Evolutionary conservation across 2,113 vertebrate species (phyloP), one percentile per base, ranked within the genome.

Genomic region (Strigops habroptila): DNA sequence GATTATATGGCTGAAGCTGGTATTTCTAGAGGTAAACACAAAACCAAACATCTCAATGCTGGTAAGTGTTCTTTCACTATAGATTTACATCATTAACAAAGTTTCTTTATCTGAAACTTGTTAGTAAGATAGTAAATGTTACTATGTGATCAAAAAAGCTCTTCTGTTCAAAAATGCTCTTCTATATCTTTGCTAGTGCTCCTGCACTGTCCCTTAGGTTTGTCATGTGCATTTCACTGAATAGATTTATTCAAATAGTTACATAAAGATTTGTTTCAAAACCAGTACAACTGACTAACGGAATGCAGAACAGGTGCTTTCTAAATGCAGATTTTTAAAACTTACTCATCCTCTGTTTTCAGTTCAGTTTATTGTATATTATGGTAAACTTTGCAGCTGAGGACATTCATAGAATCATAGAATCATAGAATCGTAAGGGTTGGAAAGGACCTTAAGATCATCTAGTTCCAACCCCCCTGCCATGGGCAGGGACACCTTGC

Each of bases 31-130:
- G 25, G 43, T 95, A 62, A 69, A 37, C 71, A 88, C 46, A 91
- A 91, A 84, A 81, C n/a, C 64, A 81, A 95, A 19, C 37, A 74
- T 82, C 76, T 84, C 52, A 46, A 1, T 68, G 27, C 70, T 88
- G 80, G 33, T 79, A 89, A 95, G 65, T 82, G 35, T 67, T 90
- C n/a, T 90, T 95, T 90, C 77, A 67, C 48, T 84, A 16, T 49
- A 73, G 46, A 76, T 88, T 86, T 81, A 39, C 33, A 51, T 63
- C 6, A 60, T 75, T 78, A 78, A 77, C 71, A 55, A 88, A 91
- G 90, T 95, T 96, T 95, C 71, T 48, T 69, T 74, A 18, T 95
- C 28, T 82, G 90, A 70, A 94, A 69, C 68, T 84, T 89, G 28
- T 57, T 80, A 79, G 55, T 31, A 43, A 76, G 71, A 82, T 37